These are phyloP conservation scores for Phyllopteryx taeniolatus DNA, from an alignment of 2,113 vertebrate species.

Conservation along the genomic window DNA sequence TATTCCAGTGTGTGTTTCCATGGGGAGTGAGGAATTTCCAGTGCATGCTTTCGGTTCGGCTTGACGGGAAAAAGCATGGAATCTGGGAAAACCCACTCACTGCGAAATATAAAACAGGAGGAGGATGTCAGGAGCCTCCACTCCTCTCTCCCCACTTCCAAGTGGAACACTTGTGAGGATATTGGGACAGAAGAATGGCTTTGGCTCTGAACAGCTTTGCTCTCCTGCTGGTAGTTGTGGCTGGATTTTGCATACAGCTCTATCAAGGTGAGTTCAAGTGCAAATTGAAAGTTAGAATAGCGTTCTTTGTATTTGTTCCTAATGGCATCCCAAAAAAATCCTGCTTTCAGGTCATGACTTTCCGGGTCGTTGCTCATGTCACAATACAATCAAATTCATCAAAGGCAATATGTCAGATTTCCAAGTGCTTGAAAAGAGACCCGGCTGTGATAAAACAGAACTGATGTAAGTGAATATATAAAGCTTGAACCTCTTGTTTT, in stretches of 20 bases:
- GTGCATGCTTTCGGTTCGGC: constrained; percentile 12
- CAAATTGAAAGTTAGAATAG: background rate
- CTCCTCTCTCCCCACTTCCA: constrained; percentile 20
- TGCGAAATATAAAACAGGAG: constrained; percentile 44
- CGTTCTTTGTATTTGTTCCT: background rate
- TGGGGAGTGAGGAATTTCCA: constrained; percentile 57
- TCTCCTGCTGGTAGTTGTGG: constrained; percentile 40
- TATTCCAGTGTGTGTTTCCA: constrained; percentile 27
- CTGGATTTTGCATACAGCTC: constrained; percentile 48
- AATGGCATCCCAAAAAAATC: background rate
- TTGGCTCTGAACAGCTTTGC: constrained; percentile 22
- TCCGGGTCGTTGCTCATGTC: constrained; percentile 56
- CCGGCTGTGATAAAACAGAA: constrained; percentile 49
- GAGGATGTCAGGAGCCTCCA: constrained; percentile 12
- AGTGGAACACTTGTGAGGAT: background rate
- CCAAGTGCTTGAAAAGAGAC: constrained; percentile 37
- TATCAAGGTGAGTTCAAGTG: constrained; percentile 49
- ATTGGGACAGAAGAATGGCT: constrained; percentile 34
- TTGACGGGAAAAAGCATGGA: constrained; percentile 59
- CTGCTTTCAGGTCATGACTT: constrained; percentile 44
- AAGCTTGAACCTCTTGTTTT: background rate
- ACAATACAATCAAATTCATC: background rate
- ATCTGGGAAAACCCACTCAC: constrained; percentile 39
- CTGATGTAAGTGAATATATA: constrained; percentile 59
- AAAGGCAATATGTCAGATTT: constrained; percentile 56